Base-by-base conservation (phyloP, 1,140 invertebrate species). In the Drosophila aff. region DNA sequence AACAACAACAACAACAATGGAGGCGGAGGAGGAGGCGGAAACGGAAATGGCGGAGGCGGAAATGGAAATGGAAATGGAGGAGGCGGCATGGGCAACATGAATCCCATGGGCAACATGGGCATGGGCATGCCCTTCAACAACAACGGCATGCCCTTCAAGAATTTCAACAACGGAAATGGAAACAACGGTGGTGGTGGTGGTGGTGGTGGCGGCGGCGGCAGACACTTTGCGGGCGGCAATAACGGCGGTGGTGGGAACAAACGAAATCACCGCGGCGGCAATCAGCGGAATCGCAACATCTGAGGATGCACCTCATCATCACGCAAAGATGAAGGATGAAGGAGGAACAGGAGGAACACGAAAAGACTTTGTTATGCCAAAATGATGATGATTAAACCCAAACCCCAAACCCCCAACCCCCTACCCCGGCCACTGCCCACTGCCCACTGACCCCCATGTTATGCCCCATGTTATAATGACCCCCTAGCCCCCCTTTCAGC, bases 201-300 rank as follows among this genome's bases (percentile, higher is more conserved):
- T 23, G 71, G 76, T 23, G 71, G 76, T 16, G 52, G 74, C n/a
- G 63, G 76, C 10, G 52, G 74, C 26, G 63, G 62, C 5, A 49
- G 81, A 0, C 77, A 82, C 46, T 79, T 73, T 64, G 49, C 33
- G 13, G 77, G 76, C 13, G 78, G 81, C n/a, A 76, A 81, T 26
- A 68, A 81, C 8, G 73, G 79, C 43, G 50, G 58, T 1, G 41
- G 58, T 57, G 79, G 74, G 8, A 83, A 83, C 63, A 71, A 76
- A 46, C 72, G 73, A n/a, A 66, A 46, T 49, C 57, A 58, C 28
- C 71, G 71, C 33, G 72, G 72, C 40, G 68, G 71, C 15, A 77
- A 77, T 40, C 75, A 77, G 26, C 53, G 74, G 10, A 77, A 77
- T 43, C 75, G 75, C 40, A 77, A 76, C 26, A 77, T 77, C 23